Conservation (phyloP, 2,113 vertebrate species). For the Myrmecophaga tridactyla region DNA sequence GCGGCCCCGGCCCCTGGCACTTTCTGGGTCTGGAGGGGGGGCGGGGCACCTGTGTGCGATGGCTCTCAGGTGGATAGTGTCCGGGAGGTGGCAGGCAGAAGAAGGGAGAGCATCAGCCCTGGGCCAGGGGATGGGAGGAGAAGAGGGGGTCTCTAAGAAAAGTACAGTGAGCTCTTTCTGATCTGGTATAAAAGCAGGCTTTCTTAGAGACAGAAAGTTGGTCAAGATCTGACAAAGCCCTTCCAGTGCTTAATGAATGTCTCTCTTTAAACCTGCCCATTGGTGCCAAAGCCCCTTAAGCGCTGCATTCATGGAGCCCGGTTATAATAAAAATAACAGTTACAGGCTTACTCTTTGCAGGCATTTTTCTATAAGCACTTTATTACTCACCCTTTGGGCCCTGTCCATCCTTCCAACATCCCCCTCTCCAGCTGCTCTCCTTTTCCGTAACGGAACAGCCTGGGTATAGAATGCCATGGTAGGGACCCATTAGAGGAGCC, state of each 20-base stretch:
- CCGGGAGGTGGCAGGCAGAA: neutral
- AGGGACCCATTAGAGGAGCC: neutral
- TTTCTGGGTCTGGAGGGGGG: neutral
- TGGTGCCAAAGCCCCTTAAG: constrained; percentile 48
- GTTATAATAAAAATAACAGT: constrained; percentile 38
- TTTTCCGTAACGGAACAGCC: neutral
- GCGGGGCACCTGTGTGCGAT: neutral
- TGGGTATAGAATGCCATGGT: neutral
- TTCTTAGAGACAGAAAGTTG: constrained; percentile 65
- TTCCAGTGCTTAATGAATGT: constrained; percentile 69
- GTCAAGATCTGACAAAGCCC: constrained; percentile 62
- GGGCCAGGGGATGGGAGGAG: neutral
- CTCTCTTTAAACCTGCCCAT: constrained; percentile 67
- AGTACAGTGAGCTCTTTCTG: constrained; percentile 69
- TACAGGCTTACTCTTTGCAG: constrained; percentile 47
- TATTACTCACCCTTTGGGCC: neutral
- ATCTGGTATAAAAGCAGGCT: constrained; percentile 39
- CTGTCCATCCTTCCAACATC: neutral
- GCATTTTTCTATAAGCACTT: constrained; percentile 18
- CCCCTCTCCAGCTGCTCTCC: neutral
- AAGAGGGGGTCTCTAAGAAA: neutral
- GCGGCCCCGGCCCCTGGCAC: neutral
- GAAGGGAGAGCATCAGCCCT: neutral
- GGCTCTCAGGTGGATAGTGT: neutral
- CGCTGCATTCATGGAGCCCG: constrained; percentile 38